These are phyloP conservation scores for Rhagologus leucostigma DNA, from an alignment of 2,113 vertebrate genomes.

Conservation along the genomic window DNA sequence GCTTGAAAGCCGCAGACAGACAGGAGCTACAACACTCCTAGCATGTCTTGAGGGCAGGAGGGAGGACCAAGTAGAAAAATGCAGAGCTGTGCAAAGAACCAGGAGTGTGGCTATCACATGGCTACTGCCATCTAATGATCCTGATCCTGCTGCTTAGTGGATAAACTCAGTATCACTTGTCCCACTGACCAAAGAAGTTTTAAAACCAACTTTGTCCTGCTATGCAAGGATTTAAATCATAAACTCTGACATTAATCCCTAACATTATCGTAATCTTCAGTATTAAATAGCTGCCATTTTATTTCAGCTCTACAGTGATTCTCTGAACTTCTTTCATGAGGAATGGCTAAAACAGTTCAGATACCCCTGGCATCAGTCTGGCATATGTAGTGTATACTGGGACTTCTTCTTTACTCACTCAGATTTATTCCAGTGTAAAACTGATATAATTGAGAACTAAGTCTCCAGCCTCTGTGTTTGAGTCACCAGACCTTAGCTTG, in stretches of 20 bases:
- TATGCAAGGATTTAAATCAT: not conserved
- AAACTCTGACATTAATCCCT: not conserved
- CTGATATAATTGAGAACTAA: not conserved
- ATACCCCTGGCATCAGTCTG: not conserved
- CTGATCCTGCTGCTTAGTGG: not conserved
- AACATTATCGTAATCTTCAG: not conserved
- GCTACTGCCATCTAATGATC: not conserved
- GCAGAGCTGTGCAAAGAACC: not conserved
- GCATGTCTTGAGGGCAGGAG: not conserved
- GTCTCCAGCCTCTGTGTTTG: not conserved
- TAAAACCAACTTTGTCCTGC: not conserved
- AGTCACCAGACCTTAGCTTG: not conserved
- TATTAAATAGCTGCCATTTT: not conserved
- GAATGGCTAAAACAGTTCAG: not conserved
- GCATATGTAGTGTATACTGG: not conserved
- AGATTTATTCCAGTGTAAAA: not conserved
- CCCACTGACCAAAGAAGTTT: not conserved
- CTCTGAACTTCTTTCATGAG: not conserved
- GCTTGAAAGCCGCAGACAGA: not conserved
- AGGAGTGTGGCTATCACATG: fast-evolving
- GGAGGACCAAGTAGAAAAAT: not conserved
- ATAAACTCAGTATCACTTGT: not conserved
- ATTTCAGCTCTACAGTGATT: not conserved
- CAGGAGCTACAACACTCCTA: not conserved
- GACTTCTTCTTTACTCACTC: not conserved